These are phyloP conservation scores for Oryzaephilus surinamensis DNA, from an alignment of 1,140 invertebrate genomes.

Conservation along the genomic window DNA sequence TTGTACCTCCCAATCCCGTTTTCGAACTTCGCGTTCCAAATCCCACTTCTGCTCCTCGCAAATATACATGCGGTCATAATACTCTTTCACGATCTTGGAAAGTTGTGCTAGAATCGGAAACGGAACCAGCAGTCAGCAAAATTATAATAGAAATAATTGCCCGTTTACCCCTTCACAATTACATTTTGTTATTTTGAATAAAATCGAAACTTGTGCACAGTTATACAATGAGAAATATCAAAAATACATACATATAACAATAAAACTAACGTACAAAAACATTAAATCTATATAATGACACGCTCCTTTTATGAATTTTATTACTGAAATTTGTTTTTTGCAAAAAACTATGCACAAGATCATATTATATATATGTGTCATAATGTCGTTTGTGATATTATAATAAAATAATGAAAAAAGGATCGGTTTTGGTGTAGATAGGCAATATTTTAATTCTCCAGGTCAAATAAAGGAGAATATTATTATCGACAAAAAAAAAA, in stretches of 20 bases:
- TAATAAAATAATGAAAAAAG: slow-evolving; percentile 1
- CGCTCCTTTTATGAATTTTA: too few relatives aligned
- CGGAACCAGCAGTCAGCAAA: slow-evolving; percentile 32
- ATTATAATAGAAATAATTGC: slow-evolving; percentile 10
- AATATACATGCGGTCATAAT: slow-evolving; percentile 89
- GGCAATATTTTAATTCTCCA: slow-evolving; percentile 7
- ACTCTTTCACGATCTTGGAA: slow-evolving; percentile 85
- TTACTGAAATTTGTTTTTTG: too few relatives aligned
- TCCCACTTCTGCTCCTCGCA: slow-evolving; percentile 99
- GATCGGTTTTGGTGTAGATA: slow-evolving; percentile 7
- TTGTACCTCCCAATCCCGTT: slow-evolving; percentile 94
- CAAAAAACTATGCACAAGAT: too few relatives aligned
- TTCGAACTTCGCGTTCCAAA: slow-evolving; percentile 97
- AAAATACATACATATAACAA: too few relatives aligned
- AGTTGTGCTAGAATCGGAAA: slow-evolving; percentile 58
- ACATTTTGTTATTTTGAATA: not conserved
- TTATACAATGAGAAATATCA: too few relatives aligned
- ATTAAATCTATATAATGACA: too few relatives aligned
- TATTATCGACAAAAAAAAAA: too few relatives aligned
- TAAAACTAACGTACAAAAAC: too few relatives aligned
- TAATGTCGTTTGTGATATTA: too few relatives aligned
- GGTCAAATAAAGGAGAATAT: slow-evolving; percentile 7
- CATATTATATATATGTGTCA: too few relatives aligned
- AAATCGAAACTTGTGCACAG: not conserved
- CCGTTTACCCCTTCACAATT: too few relatives aligned